A percentile compares a stretch with the other conserved stretches of the same genome.
These are phyloP conservation scores for Busseola fusca DNA, from an alignment of 2,888 invertebrate species.

Conservation along the genomic window DNA sequence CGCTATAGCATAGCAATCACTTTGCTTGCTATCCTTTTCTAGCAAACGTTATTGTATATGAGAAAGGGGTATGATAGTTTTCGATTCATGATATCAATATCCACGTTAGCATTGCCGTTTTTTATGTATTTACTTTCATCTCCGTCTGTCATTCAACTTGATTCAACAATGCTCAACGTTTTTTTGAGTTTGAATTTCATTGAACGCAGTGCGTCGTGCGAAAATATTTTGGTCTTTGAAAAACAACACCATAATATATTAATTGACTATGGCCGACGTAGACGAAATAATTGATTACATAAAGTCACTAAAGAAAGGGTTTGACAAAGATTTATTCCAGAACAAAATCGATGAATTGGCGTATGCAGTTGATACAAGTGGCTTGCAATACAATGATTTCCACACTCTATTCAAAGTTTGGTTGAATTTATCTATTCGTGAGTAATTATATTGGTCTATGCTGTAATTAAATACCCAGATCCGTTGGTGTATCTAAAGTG, in stretches of 20 bases:
- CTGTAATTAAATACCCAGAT: neutral
- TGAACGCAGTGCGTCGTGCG: neutral
- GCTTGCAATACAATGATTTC: slow-evolving; percentile 79
- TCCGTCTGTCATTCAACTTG: slow-evolving; percentile 1
- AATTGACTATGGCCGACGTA: slow-evolving; percentile 75
- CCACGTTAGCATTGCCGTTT: neutral
- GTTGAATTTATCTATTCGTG: slow-evolving; percentile 85
- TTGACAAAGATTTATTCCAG: slow-evolving; percentile 84
- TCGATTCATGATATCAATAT: neutral
- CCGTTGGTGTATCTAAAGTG: neutral
- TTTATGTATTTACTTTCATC: neutral
- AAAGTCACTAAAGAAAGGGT: slow-evolving; percentile 81
- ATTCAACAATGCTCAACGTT: slow-evolving; percentile 24
- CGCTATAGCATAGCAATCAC: rapidly evolving
- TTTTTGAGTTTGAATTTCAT: slow-evolving; percentile 43
- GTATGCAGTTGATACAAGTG: slow-evolving; percentile 74
- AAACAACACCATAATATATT: neutral
- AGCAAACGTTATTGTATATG: rapidly evolving
- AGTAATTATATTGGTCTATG: slow-evolving; percentile 63
- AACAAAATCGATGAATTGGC: slow-evolving; percentile 80
- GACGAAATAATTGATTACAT: slow-evolving; percentile 84
- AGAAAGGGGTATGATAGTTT: neutral
- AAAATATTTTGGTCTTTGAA: slow-evolving; percentile 15
- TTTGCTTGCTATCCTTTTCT: slow-evolving; percentile 11
- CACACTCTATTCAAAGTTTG: slow-evolving; percentile 84